phyloP scores from a whole-genome alignment of 2,888 invertebrate species.

The Ennomos fuscantarius region DNA sequence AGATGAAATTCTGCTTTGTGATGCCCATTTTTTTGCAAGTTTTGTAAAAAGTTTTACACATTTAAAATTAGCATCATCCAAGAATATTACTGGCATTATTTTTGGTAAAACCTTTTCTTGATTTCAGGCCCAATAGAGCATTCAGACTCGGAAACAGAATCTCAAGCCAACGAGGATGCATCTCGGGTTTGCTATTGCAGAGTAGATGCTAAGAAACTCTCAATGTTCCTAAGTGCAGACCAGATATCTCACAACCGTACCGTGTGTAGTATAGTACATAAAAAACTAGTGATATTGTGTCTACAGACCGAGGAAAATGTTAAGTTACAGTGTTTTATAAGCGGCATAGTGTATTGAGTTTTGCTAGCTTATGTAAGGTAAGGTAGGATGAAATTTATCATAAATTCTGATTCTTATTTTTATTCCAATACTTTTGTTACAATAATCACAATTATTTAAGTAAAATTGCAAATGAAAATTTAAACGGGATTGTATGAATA shows the following conservation, averaged over 20 bases:
- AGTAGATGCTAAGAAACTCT: conserved; percentile 92
- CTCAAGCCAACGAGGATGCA: conserved; percentile 71
- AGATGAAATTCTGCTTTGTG: background rate
- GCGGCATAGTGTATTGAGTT: conserved; percentile 84
- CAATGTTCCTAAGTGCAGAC: conserved; percentile 92
- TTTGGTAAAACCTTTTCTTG: background rate
- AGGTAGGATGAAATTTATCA: background rate
- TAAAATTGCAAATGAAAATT: too few relatives aligned
- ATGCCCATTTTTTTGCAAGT: background rate
- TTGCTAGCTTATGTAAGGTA: background rate
- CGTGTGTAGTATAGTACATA: conserved; percentile 91
- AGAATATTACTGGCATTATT: too few relatives aligned
- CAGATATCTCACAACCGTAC: conserved; percentile 90
- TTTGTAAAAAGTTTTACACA: too few relatives aligned
- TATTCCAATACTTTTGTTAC: conserved; percentile 1
- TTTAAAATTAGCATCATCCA: too few relatives aligned
- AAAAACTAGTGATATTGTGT: conserved; percentile 90
- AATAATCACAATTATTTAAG: too few relatives aligned
- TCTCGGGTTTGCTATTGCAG: conserved; percentile 79
- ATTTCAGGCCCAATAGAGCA: conserved; percentile 76
- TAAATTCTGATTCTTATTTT: conserved; percentile 4
- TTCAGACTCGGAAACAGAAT: conserved; percentile 76
- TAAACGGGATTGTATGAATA: too few relatives aligned
- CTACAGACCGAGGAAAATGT: conserved; percentile 90
- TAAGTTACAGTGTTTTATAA: conserved; percentile 92